Evolutionary conservation across 2,888 invertebrate genomes (phyloP), one percentile per base, ranked within the genome.

Genomic region (Hecatera dysodea): DNA sequence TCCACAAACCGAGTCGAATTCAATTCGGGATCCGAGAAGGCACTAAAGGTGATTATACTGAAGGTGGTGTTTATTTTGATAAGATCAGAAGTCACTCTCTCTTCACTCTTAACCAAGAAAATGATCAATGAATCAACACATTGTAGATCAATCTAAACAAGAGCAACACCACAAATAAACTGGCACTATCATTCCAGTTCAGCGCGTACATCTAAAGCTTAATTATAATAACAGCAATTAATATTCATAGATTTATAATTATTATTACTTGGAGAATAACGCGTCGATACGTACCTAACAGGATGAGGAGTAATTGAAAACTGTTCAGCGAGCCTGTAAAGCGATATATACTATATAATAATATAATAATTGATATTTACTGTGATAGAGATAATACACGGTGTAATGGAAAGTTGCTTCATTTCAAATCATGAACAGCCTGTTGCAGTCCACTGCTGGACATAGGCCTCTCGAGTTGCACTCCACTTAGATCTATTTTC

Each of bases 211-310:
- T 70, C 61, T 15, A 36, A 53, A 62, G 78, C 71, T 86, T 78
- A 81, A 81, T 82, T 83, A 75, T 64, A 72, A 66, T n/a, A 64
- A 53, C 72, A 55, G n/a, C n/a, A 24, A 84, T 83, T 74, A 84
- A 82, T 83, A 83, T 83, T 84, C 83, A 83, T 83, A 82, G 80
- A 80, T 78, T 80, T 80, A 72, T 84, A 77, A 83, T 83, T 57
- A 83, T 74, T 55, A 80, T 50, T 50, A 27, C 53, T 69, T 39
- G 65, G 60, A 72, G 76, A 75, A 70, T 69, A 64, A 64, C 62
- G 46, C 53, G 44, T 84, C 22, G 5, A 7, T 44, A 75, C 6
- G 4, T 11, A 36, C 0, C 6, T 42, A 19, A 84, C 74, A 75
- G 82, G 78, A 78, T 83, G 70, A 71, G 50, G 59, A 68, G 57